Evolutionary conservation across 1,140 invertebrate genomes (phyloP).

Genomic region (Drosophila prosaltans): DNA sequence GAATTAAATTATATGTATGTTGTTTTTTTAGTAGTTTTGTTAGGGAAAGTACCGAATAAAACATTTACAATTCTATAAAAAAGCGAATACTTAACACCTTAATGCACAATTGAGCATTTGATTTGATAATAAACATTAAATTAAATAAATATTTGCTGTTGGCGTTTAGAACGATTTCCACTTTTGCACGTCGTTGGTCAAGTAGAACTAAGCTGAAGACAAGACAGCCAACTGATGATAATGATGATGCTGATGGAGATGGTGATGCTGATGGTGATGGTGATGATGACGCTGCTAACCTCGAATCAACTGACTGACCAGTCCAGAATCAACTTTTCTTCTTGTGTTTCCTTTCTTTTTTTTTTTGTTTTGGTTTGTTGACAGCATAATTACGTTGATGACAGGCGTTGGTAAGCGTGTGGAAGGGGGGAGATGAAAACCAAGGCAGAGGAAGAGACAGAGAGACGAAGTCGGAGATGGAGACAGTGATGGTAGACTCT

Average conservation of each 20-base stretch:
- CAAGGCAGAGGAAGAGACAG: too few relatives aligned
- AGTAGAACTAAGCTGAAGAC: conserved; percentile 22
- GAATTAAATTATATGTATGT: conserved; percentile 24
- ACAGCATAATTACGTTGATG: conserved; percentile 79
- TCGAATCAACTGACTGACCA: conserved; percentile 31
- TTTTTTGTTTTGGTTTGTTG: conserved; percentile 54
- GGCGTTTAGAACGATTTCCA: conserved; percentile 67
- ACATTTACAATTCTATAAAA: too few relatives aligned
- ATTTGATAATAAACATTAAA: conserved; percentile 62
- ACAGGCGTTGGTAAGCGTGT: conserved; percentile 31
- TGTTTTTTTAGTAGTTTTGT: too few relatives aligned
- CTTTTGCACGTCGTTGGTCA: conserved; percentile 54
- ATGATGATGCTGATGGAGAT: conserved; percentile 23
- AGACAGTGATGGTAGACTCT: conserved; percentile 25
- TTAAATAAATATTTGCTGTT: conserved; percentile 61
- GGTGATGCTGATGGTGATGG: conserved; percentile 41
- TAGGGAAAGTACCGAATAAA: too few relatives aligned
- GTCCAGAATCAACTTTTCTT: conserved; percentile 34
- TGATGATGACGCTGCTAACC: neutral
- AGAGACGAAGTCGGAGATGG: neutral
- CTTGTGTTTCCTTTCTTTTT: conserved; percentile 18
- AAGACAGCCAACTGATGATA: conserved; percentile 62
- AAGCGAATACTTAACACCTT: conserved; percentile 60
- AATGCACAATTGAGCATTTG: conserved; percentile 71
- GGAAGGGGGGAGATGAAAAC: too few relatives aligned